Evolutionary conservation across 2,113 vertebrate genomes (phyloP).

Genomic region (Brachypteracias leptosomus): DNA sequence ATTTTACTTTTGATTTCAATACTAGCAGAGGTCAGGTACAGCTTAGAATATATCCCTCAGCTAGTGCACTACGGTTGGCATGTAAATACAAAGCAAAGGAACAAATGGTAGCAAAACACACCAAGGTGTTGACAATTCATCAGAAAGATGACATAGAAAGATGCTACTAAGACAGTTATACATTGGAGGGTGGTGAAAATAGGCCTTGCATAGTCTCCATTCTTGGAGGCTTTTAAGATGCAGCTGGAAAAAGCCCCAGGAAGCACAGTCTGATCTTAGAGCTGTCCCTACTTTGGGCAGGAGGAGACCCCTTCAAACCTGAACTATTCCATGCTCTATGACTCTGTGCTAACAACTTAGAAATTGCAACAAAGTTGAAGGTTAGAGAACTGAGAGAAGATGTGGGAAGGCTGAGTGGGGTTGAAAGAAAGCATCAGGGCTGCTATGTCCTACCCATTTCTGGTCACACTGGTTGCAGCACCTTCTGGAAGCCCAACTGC

Average conservation of each 20-base stretch:
- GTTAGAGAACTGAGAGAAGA: not conserved
- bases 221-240: not conserved
- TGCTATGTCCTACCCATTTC: not conserved
- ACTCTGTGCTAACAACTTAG: not conserved
- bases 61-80: fast-evolving
- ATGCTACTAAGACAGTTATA: not conserved
- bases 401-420: fast-evolving
- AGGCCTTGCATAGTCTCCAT: not conserved
- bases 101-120: not conserved
- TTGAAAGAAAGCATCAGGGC: not conserved
- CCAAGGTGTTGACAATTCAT: not conserved
- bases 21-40: not conserved
- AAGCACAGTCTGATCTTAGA: not conserved
- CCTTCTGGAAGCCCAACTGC: not conserved
- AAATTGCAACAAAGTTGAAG: not conserved
- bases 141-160: not conserved
- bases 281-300: not conserved
- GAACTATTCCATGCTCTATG: not conserved
- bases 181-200: not conserved
- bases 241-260: not conserved
- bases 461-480: not conserved
- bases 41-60: not conserved
- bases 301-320: not conserved
- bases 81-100: not conserved
- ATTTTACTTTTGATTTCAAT: not conserved